Base-by-base conservation (phyloP, 2,113 vertebrate species). In the Merops nubicus region DNA sequence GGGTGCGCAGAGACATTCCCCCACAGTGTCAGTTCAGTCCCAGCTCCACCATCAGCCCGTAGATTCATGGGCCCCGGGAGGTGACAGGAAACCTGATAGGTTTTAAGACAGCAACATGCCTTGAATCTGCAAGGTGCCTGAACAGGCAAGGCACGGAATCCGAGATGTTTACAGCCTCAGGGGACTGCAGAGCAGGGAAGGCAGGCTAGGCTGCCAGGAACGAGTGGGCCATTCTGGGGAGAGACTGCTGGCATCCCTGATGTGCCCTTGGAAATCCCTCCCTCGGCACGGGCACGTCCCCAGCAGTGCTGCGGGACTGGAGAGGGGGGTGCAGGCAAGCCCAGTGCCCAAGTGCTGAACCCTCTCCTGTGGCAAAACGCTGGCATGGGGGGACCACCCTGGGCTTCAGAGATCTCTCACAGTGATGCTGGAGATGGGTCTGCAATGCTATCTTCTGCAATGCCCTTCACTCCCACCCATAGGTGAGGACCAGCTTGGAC, bases 61-160 rank as follows among this genome's bases (percentile, higher is more conserved):
- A 94, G 94, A 97, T 95, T 97, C 93, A 96, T 87, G 90, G 83
- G 83, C 88, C 73, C 85, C 25, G 3, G 56, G 89, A 97, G 87
- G 88, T 93, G 91, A 95, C 93, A 93, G 80, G 70, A 96, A 95
- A 93, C 86, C 75, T 97, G 94, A 97, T 97, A 85, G 91, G 63
- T 96, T 97, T 97, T 95, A 96, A 97, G 90, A 95, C 85, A 93
- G 93, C 93, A 95, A 91, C 96, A 96, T 96, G 96, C 94, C 93
- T 82, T 97, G 96, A 97, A 97, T 97, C 88, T 78, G 88, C 91
- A 95, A 96, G 90, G 93, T 94, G 69, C 65, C 76, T 93, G 85
- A 93, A 88, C 87, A 82, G 82, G 54, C 7, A 0, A 85, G 60
- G 85, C 63, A 93, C 70, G 80, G 95, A 97, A 97, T 88, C 82